Evolutionary conservation across 2,797 vertebrate genomes (phyloP).

Genomic region (Acomys russatus): DNA sequence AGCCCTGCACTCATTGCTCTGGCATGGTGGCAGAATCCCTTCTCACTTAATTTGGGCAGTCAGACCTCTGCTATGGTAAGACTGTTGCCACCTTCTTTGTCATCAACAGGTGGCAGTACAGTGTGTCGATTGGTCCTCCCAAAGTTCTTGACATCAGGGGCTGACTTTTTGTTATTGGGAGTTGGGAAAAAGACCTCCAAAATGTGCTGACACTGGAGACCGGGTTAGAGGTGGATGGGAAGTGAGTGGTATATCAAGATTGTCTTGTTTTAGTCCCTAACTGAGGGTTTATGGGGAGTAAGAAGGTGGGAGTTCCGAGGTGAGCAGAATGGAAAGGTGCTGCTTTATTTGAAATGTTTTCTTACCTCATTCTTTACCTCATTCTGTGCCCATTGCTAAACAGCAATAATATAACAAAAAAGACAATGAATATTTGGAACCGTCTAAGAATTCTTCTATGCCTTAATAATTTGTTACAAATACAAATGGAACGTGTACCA

Average conservation of each 20-base stretch:
- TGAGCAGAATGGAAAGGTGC: conserved; percentile 80
- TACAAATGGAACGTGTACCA: background rate
- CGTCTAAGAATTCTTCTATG: background rate
- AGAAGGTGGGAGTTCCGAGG: conserved; percentile 47
- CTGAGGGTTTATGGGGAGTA: conserved; percentile 11
- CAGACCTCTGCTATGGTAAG: background rate
- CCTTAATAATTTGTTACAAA: background rate
- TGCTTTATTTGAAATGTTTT: conserved; percentile 85
- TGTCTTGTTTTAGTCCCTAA: conserved; percentile 2
- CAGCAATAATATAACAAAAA: background rate
- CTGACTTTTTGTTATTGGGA: conserved; percentile 43
- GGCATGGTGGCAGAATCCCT: conserved; percentile 12
- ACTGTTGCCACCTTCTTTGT: conserved; percentile 18
- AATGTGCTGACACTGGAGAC: conserved; percentile 19
- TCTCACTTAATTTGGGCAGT: background rate
- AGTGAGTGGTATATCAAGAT: conserved; percentile 60
- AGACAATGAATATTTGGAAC: background rate
- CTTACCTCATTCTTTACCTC: conserved; percentile 86
- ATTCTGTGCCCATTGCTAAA: conserved; percentile 70
- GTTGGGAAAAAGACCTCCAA: conserved; percentile 37
- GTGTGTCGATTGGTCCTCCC: background rate
- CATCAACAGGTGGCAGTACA: background rate
- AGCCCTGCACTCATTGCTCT: conserved; percentile 17
- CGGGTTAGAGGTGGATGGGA: background rate
- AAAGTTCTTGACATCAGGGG: conserved; percentile 6